Percentiles rank a stretch among this genome's conserved stretches.
phyloP scores from a whole-genome alignment of 2,888 invertebrate species.

The Acleris sparsana region DNA sequence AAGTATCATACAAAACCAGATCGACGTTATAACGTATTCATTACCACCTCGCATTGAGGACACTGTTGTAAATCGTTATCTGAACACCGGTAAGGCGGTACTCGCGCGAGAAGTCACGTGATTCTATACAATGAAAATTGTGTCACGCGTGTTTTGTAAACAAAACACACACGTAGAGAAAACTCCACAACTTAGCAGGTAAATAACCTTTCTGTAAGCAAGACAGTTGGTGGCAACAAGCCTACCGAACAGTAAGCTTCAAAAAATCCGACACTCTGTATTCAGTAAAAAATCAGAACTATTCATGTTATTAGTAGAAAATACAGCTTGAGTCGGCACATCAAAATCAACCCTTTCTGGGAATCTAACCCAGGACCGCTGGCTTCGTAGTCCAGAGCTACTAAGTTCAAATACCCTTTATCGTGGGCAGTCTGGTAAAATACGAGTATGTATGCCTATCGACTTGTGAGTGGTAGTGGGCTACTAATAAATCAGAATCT shows the following conservation, averaged over 20 bases:
- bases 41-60: slow-evolving; percentile 27
- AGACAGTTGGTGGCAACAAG: slow-evolving; percentile 11
- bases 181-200: not conserved
- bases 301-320: no score
- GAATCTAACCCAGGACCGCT: no score
- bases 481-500: slow-evolving; percentile 34
- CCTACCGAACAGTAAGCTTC: not conserved
- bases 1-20: slow-evolving; percentile 18
- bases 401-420: no score
- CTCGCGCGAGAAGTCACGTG: slow-evolving; percentile 10
- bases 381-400: no score
- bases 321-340: no score
- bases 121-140: slow-evolving; percentile 18
- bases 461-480: no score
- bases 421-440: no score
- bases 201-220: slow-evolving; percentile 4
- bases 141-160: slow-evolving; percentile 3
- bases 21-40: slow-evolving; percentile 24
- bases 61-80: slow-evolving; percentile 35
- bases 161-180: slow-evolving; percentile 9
- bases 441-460: not conserved
- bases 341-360: no score
- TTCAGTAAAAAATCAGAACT: no score
- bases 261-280: no score
- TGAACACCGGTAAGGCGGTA: slow-evolving; percentile 32